These are phyloP conservation scores for Podargus strigoides DNA, from an alignment of 2,797 vertebrate species.

Conservation along the genomic window DNA sequence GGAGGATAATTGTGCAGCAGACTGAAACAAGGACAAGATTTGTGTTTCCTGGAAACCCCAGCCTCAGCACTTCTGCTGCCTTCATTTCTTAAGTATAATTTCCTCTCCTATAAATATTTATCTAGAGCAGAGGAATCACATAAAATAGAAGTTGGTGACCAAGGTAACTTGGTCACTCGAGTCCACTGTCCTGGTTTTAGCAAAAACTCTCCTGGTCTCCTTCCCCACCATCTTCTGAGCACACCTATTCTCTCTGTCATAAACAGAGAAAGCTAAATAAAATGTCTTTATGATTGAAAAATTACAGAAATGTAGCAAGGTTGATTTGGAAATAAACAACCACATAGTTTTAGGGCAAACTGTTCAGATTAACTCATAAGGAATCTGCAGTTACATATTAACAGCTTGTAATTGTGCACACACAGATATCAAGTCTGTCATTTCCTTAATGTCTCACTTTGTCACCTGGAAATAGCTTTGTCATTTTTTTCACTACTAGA, in stretches of 20 bases:
- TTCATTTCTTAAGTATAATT: constrained; percentile 27
- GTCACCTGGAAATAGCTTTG: not conserved
- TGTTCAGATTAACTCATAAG: not conserved
- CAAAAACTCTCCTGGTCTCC: not conserved
- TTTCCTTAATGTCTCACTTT: not conserved
- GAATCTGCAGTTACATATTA: not conserved
- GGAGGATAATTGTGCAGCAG: not conserved
- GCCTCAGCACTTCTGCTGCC: constrained; percentile 28
- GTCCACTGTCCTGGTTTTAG: not conserved
- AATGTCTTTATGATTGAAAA: not conserved
- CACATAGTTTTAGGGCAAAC: not conserved
- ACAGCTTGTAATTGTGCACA: not conserved
- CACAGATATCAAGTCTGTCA: not conserved
- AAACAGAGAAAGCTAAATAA: constrained; percentile 7
- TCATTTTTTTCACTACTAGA: not conserved
- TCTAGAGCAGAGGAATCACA: not conserved
- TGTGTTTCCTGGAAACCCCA: constrained; percentile 32
- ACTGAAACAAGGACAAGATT: not conserved
- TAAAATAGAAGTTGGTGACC: constrained; percentile 11
- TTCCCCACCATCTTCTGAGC: not conserved
- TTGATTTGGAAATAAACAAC: constrained; percentile 10
- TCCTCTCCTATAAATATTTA: constrained; percentile 49
- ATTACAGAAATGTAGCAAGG: not conserved
- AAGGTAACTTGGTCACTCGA: not conserved
- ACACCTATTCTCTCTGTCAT: not conserved